These are phyloP conservation scores for Eupeodes luniger DNA, from an alignment of 2,888 invertebrate species.

Conservation along the genomic window DNA sequence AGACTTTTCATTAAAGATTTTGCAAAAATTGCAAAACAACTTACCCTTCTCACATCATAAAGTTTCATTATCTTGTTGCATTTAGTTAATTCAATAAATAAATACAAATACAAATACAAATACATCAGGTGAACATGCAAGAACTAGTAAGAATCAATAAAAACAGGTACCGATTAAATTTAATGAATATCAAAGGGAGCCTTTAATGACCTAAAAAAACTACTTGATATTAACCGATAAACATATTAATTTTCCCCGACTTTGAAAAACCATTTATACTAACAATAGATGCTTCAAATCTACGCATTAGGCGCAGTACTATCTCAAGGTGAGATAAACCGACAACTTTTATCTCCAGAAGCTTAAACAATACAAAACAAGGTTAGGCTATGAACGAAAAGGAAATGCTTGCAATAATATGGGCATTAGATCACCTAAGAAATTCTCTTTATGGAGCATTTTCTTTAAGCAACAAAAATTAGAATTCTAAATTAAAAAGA, in stretches of 20 bases:
- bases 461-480: conserved; percentile 36
- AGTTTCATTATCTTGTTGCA: no score
- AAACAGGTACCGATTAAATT: no score
- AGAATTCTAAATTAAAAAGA: conserved; percentile 39
- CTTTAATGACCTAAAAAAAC: conserved; percentile 6
- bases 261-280: conserved; percentile 18
- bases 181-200: conserved; percentile 30
- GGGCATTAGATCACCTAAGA: no score
- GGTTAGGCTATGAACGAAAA: not conserved
- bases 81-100: no score
- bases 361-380: conserved; percentile 27
- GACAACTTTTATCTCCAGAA: conserved; percentile 32
- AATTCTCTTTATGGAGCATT: conserved; percentile 16
- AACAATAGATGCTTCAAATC: conserved; percentile 23
- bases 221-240: conserved; percentile 1
- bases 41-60: no score
- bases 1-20: no score
- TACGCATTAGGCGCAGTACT: conserved; percentile 1
- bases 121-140: no score
- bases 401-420: conserved; percentile 11
- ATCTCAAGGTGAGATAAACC: conserved; percentile 25
- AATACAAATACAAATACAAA: no score
- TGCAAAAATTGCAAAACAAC: no score
- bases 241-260: conserved; percentile 1
- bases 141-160: not conserved